Evolutionary conservation across 2,113 vertebrate genomes (phyloP), one percentile per base, ranked within the genome.

Genomic region (Salvelinus alpinus): DNA sequence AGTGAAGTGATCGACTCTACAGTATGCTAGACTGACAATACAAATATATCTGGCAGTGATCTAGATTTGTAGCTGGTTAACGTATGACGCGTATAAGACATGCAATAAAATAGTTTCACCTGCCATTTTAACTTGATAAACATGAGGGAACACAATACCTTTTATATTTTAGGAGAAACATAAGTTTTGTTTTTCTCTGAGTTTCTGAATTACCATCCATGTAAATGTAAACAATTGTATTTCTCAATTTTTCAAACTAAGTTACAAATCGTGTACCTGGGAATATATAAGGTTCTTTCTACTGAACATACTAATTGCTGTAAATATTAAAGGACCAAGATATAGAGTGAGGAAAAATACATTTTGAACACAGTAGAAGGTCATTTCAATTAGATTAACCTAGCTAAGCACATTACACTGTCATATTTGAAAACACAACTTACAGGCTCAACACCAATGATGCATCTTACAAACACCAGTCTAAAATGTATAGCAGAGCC

Each of bases 331-430:
- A 84, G 80, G 79, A 82, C 72, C 81, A 65, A 59, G 48, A 74
- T 79, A 70, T 47, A 88, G 80, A 92, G 51, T 0, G 77, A 84
- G 78, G 73, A 85, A 90, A 72, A 84, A 73, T 47, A 72, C 72
- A 60, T 80, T 73, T 80, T 83, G 78, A 84, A 94, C 91, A 94
- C 94, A 95, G 94, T 94, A 93, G 91, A 89, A 94, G 94, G 94
- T 95, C 94, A 91, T 94, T 92, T 93, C 86, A 85, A 86, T 82
- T 85, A 83, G 81, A 85, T 83, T 80, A 85, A 88, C 84, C 83
- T 86, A 57, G 20, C 54, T 57, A 89, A 89, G 76, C 80, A 85
- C 83, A 85, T 89, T 84, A 85, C 73, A 70, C 80, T 72, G 68
- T 68, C 62, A 74, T 75, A 86, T 81, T 71, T 76, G 83, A 88